Percentiles rank a stretch among this genome's conserved stretches.
phyloP scores from a whole-genome alignment of 2,113 vertebrate genomes.

The Crocuta crocuta region DNA sequence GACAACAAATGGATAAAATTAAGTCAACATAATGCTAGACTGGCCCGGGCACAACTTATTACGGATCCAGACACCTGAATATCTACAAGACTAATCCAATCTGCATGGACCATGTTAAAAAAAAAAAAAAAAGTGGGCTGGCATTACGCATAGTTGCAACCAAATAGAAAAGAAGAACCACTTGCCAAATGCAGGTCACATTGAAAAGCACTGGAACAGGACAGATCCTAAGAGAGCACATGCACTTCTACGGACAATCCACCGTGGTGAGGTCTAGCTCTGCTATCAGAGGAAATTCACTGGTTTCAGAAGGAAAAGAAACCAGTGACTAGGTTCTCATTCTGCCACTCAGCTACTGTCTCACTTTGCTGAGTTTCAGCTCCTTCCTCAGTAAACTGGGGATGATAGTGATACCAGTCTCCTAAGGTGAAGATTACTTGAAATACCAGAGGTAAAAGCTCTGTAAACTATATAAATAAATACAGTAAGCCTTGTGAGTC shows the following conservation, averaged over 20 bases:
- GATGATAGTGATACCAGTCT: neutral
- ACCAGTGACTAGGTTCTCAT: neutral
- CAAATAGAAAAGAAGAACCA: neutral
- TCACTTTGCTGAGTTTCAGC: neutral
- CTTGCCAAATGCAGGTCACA: neutral
- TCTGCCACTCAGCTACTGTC: neutral
- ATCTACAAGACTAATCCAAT: neutral
- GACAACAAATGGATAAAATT: slow-evolving; percentile 26
- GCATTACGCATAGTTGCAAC: neutral
- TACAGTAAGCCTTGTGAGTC: neutral
- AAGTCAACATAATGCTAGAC: neutral
- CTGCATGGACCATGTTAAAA: neutral
- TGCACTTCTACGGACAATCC: neutral
- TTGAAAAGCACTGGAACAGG: neutral
- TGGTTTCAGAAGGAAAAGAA: neutral
- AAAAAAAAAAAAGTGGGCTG: neutral
- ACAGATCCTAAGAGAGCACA: neutral
- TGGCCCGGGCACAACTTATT: neutral
- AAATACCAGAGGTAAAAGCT: neutral
- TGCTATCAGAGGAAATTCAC: neutral
- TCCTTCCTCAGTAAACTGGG: neutral
- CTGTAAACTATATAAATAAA: neutral
- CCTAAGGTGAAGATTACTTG: neutral
- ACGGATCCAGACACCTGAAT: neutral
- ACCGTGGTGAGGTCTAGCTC: neutral